Conservation (phyloP, 2,888 invertebrate species). For the Tanaodytes sp. region DNA sequence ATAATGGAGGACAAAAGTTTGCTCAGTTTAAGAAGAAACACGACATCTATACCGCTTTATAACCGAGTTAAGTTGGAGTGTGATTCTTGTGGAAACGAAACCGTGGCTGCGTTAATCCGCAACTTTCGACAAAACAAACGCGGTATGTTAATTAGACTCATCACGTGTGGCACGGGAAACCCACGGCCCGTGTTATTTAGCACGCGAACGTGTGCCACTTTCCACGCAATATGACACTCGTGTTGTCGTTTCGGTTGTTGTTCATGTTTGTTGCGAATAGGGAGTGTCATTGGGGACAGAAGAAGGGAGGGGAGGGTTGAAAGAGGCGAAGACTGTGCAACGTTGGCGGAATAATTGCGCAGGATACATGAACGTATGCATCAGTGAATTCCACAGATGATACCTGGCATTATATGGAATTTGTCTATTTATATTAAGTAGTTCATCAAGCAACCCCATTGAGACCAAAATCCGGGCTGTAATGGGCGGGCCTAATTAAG, state of each 20-base stretch:
- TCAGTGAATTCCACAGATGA: no score
- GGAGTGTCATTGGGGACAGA: no score
- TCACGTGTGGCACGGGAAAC: not conserved
- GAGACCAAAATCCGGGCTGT: conserved; percentile 34
- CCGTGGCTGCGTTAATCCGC: conserved; percentile 15
- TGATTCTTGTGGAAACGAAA: conserved; percentile 13
- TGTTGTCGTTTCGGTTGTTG: conserved; percentile 5
- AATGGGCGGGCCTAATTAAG: conserved; percentile 36
- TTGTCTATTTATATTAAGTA: conserved; percentile 44
- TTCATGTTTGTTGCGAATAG: no score
- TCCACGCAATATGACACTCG: conserved; percentile 23
- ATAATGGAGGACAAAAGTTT: no score
- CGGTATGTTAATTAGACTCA: conserved; percentile 27
- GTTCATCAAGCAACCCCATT: conserved; percentile 41
- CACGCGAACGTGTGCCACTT: conserved; percentile 29
- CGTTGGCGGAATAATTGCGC: no score
- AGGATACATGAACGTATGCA: no score
- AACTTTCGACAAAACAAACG: conserved; percentile 20
- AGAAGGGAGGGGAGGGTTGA: no score
- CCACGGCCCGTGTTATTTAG: conserved; percentile 10
- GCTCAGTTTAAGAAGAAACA: no score
- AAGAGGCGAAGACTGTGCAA: no score
- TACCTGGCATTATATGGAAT: no score
- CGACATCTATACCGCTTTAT: no score
- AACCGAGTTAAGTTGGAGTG: not conserved